Conservation (phyloP, 30 jellyfish, hydroid and myxozoan species). For the Hydractinia echinata region DNA sequence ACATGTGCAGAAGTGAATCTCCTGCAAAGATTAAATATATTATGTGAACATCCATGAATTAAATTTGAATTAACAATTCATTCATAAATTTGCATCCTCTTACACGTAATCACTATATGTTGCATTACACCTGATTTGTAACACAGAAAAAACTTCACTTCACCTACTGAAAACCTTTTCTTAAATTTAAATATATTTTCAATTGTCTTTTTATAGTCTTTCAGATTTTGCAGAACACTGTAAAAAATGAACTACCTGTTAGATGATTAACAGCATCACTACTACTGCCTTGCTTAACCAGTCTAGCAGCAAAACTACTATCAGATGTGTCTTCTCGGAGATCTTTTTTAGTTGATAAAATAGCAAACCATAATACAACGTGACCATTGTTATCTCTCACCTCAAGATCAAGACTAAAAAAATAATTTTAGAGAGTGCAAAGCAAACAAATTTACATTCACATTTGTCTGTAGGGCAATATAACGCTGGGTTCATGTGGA, state of each 20-base stretch:
- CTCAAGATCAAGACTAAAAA: conserved; percentile 63
- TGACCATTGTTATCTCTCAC: conserved; percentile 83
- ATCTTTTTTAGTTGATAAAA: conserved; percentile 51
- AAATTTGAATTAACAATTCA: not conserved
- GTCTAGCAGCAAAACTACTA: conserved; percentile 66
- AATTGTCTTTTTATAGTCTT: too few species aligned
- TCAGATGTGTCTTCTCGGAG: conserved; percentile 48
- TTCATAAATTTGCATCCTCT: not conserved
- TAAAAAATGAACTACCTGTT: conserved; percentile 39
- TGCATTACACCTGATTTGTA: too few species aligned
- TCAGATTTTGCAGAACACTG: too few species aligned
- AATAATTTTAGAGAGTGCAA: too few species aligned
- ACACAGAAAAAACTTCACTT: too few species aligned
- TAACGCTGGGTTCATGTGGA: not conserved
- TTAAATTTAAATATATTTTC: too few species aligned
- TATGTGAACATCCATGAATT: not conserved
- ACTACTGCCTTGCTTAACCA: conserved; percentile 84
- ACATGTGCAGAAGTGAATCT: conserved; percentile 73
- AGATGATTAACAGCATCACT: conserved; percentile 88
- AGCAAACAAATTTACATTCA: not conserved
- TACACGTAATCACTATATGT: too few species aligned
- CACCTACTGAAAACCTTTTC: too few species aligned
- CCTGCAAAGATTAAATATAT: conserved; percentile 23
- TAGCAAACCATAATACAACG: conserved; percentile 88
- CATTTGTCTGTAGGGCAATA: not conserved